These are phyloP conservation scores for Acrossocheilus fasciatus DNA, from an alignment of 2,797 vertebrate species.

Conservation along the genomic window DNA sequence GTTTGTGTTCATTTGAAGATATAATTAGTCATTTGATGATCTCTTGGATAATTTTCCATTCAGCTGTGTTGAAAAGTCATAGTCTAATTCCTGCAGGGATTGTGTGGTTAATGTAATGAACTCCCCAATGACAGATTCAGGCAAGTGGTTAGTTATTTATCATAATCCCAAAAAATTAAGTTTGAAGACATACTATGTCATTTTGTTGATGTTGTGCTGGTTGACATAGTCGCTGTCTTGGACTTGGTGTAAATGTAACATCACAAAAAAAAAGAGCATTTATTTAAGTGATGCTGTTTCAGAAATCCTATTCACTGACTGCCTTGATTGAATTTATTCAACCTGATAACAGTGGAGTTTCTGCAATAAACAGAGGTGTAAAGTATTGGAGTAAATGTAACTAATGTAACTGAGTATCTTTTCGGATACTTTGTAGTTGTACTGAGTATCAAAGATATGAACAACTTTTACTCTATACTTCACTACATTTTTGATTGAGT, in stretches of 20 bases:
- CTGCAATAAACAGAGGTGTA: background rate
- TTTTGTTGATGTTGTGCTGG: background rate
- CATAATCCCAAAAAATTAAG: background rate
- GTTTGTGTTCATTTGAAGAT: background rate
- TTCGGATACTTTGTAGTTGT: too few relatives aligned
- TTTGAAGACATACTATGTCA: background rate
- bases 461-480: too few relatives aligned
- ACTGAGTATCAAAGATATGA: too few relatives aligned
- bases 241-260: background rate
- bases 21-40: background rate
- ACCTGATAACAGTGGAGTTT: background rate
- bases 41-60: background rate
- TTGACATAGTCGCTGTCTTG: background rate
- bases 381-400: too few relatives aligned
- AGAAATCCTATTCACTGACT: background rate
- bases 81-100: slow-evolving; percentile 8
- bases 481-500: too few relatives aligned
- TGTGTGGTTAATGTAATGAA: background rate
- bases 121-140: background rate
- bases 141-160: background rate
- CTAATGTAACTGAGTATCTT: too few relatives aligned
- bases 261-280: background rate
- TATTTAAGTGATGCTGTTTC: background rate
- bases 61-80: background rate
- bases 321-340: background rate